phyloP scores from a whole-genome alignment of 2,888 invertebrate genomes.

The Marasmarcha lunaedactyla region DNA sequence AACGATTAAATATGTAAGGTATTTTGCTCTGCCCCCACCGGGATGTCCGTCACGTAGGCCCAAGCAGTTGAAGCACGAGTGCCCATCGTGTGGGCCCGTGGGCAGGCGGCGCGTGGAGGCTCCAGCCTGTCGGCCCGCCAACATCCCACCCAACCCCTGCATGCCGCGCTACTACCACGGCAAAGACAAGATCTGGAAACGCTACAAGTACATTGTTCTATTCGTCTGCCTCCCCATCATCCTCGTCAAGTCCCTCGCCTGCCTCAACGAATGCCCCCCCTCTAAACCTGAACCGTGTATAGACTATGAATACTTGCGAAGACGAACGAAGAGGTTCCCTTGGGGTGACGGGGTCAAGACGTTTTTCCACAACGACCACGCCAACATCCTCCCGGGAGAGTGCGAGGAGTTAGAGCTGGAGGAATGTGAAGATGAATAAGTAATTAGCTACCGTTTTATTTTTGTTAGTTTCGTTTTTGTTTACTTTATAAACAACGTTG shows the following conservation, averaged over 20 bases:
- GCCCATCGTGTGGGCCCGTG: neutral
- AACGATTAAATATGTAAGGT: no score
- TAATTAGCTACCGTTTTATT: no score
- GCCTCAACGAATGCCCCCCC: conserved; percentile 21
- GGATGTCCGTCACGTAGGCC: no score
- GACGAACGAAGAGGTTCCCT: conserved; percentile 86
- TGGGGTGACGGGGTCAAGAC: conserved; percentile 88
- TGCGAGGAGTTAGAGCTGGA: conserved; percentile 20
- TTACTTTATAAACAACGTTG: no score
- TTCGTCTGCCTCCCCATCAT: conserved; percentile 43
- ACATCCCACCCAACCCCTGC: conserved; percentile 30
- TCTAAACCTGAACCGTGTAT: conserved; percentile 28
- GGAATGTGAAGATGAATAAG: neutral
- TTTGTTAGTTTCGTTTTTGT: no score
- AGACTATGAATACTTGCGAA: conserved; percentile 80
- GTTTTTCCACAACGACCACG: conserved; percentile 86
- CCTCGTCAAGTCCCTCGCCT: conserved; percentile 25
- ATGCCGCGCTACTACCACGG: conserved; percentile 26
- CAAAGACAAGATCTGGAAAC: conserved; percentile 35
- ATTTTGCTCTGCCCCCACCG: no score
- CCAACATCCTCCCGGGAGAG: conserved; percentile 66
- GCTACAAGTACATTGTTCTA: conserved; percentile 33
- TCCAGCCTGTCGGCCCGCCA: conserved; percentile 29
- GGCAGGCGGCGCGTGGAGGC: conserved; percentile 24
- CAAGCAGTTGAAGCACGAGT: neutral